phyloP scores from a whole-genome alignment of 2,113 vertebrate species.

The Osmerus mordax region DNA sequence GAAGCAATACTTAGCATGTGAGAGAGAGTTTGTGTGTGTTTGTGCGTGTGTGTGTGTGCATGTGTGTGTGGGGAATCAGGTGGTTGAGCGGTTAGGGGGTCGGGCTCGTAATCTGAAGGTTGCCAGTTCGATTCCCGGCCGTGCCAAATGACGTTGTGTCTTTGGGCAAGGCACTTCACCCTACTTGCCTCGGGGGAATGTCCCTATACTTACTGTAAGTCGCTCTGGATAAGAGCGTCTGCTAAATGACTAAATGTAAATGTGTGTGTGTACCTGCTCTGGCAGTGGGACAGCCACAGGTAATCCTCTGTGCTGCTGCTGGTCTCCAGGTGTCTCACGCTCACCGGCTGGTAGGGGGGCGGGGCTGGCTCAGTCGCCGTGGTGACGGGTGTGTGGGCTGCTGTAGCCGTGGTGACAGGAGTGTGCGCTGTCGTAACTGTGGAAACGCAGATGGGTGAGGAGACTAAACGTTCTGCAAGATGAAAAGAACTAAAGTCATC shows the following conservation, averaged over 20 bases:
- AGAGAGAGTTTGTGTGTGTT: not conserved
- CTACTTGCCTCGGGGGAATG: too few species aligned
- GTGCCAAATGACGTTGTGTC: too few species aligned
- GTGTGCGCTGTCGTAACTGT: constrained; percentile 8
- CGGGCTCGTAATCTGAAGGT: too few species aligned
- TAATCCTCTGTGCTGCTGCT: constrained; percentile 37
- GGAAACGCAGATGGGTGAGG: too few species aligned
- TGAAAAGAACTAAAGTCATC: not conserved
- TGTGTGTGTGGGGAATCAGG: constrained; percentile 15
- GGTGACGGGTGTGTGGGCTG: not conserved
- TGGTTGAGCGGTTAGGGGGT: not conserved
- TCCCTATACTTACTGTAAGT: too few species aligned
- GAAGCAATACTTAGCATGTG: not conserved
- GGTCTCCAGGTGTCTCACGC: constrained; percentile 11
- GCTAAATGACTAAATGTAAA: too few species aligned
- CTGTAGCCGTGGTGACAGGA: not conserved
- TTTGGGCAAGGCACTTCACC: too few species aligned
- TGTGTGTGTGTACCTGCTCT: constrained; percentile 32
- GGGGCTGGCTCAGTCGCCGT: constrained; percentile 29
- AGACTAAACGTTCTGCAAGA: not conserved
- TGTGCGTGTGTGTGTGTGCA: constrained; percentile 32
- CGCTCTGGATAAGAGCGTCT: too few species aligned
- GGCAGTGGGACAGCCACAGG: constrained; percentile 61
- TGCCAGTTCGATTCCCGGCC: too few species aligned
- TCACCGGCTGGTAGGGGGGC: constrained; percentile 38